These are phyloP conservation scores for Neuroscelio doddi DNA, from an alignment of 2,888 invertebrate genomes.

Conservation along the genomic window DNA sequence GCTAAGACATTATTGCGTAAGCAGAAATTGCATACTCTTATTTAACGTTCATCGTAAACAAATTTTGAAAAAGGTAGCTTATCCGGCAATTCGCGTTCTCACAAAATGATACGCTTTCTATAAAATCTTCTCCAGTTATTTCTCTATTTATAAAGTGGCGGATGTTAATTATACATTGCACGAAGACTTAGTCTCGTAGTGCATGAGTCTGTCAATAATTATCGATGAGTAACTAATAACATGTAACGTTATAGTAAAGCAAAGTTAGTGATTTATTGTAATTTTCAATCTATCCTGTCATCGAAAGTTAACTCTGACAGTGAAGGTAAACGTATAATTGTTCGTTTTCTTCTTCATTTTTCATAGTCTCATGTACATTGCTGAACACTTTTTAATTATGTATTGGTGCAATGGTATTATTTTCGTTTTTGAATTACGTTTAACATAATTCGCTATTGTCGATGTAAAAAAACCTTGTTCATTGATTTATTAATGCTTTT, in stretches of 20 bases:
- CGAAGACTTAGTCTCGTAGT: conserved; percentile 9
- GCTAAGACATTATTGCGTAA: conserved; percentile 1
- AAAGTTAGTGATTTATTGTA: conserved; percentile 37
- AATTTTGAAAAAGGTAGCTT: not conserved
- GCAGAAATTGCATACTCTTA: not conserved
- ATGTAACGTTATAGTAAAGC: conserved; percentile 14
- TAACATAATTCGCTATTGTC: no score
- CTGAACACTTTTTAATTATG: no score
- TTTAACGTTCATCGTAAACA: not conserved
- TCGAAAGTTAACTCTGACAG: conserved; percentile 27
- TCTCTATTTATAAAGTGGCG: conserved; percentile 7
- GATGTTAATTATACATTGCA: conserved; percentile 37
- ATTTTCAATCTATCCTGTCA: conserved; percentile 32
- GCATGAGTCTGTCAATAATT: conserved; percentile 30
- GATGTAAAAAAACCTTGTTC: not conserved
- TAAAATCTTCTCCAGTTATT: not conserved
- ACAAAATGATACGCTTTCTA: conserved; percentile 1
- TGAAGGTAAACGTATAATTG: conserved; percentile 20
- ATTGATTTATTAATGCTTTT: no score
- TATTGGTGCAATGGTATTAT: no score
- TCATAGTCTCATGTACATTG: no score
- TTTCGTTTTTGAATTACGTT: no score
- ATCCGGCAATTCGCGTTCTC: not conserved
- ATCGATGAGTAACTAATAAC: conserved; percentile 30
- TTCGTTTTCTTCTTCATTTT: conserved; percentile 16